A percentile compares a stretch with the other conserved stretches of the same genome.
Evolutionary conservation across 1,140 invertebrate genomes (phyloP).

Genomic region (Drosophila pruinosa): DNA sequence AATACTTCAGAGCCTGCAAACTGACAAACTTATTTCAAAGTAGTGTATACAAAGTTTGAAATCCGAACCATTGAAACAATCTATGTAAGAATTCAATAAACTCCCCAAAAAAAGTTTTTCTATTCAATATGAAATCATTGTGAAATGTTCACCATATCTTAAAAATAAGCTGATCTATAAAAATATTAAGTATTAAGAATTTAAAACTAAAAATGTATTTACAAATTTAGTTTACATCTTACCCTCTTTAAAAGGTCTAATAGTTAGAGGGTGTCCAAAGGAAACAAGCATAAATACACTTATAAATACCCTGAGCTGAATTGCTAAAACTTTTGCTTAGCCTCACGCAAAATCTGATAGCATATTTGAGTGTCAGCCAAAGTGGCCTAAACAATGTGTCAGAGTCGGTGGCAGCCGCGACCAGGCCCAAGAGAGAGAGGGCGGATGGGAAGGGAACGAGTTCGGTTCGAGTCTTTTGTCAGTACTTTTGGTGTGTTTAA

Average conservation of each 20-base stretch:
- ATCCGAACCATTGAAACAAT: too few relatives aligned
- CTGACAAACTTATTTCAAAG: too few relatives aligned
- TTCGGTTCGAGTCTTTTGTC: conserved; percentile 9
- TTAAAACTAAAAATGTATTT: too few relatives aligned
- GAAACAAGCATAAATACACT: conserved; percentile 8
- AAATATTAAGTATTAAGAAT: too few relatives aligned
- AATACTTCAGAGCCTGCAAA: too few relatives aligned
- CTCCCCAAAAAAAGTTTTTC: too few relatives aligned
- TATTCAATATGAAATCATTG: too few relatives aligned
- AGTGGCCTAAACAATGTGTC: conserved; percentile 71
- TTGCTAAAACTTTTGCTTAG: conserved; percentile 54
- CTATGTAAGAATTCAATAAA: too few relatives aligned
- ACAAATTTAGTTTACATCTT: neutral
- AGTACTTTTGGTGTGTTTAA: conserved; percentile 38
- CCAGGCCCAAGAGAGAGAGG: neutral
- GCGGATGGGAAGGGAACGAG: neutral
- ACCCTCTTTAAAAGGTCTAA: neutral
- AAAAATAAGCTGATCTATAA: too few relatives aligned
- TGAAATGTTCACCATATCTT: too few relatives aligned
- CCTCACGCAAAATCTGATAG: conserved; percentile 71
- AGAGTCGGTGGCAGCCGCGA: neutral
- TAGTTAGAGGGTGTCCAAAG: conserved; percentile 2
- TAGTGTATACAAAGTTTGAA: too few relatives aligned
- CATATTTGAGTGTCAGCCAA: conserved; percentile 74
- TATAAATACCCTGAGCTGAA: conserved; percentile 5